Conservation (phyloP, 2,888 invertebrate genomes). For the Exephanes ischioxanthus region DNA sequence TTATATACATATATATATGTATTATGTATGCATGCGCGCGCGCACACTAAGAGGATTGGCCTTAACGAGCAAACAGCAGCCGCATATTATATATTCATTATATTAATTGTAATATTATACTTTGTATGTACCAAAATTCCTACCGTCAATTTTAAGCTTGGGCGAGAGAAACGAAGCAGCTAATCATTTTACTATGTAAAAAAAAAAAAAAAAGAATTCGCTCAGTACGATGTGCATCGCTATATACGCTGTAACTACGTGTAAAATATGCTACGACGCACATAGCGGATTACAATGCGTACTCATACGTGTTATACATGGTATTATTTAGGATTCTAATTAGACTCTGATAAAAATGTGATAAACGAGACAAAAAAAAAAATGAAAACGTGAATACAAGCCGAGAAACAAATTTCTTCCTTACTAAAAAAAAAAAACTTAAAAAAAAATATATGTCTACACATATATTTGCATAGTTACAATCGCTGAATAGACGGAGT, state of each 20-base stretch:
- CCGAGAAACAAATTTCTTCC: slow-evolving; percentile 59
- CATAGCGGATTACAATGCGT: slow-evolving; percentile 40
- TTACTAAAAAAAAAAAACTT: slow-evolving; percentile 28
- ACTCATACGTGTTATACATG: slow-evolving; percentile 20
- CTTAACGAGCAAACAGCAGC: slow-evolving; percentile 57
- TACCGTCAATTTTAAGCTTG: slow-evolving; percentile 74
- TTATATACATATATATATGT: slow-evolving; percentile 30
- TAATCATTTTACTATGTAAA: slow-evolving; percentile 59
- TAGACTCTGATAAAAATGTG: slow-evolving; percentile 58
- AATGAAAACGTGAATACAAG: slow-evolving; percentile 48
- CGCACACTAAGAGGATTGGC: slow-evolving; percentile 57
- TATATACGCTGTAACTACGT: slow-evolving; percentile 34
- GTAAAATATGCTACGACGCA: slow-evolving; percentile 34
- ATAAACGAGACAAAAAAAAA: slow-evolving; percentile 20
- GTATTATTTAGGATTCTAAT: slow-evolving; percentile 33
- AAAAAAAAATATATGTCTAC: slow-evolving; percentile 36
- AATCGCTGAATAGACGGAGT: slow-evolving; percentile 15
- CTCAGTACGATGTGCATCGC: slow-evolving; percentile 47
- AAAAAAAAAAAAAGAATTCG: slow-evolving; percentile 37
- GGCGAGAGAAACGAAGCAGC: slow-evolving; percentile 53
- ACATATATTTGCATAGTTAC: slow-evolving; percentile 40
- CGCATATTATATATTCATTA: slow-evolving; percentile 55
- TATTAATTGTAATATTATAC: slow-evolving; percentile 65
- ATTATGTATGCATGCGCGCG: slow-evolving; percentile 27
- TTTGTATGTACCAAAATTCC: slow-evolving; percentile 68